Evolutionary conservation across 2,797 vertebrate species (phyloP).

Genomic region (Lutjanus argentimaculatus): DNA sequence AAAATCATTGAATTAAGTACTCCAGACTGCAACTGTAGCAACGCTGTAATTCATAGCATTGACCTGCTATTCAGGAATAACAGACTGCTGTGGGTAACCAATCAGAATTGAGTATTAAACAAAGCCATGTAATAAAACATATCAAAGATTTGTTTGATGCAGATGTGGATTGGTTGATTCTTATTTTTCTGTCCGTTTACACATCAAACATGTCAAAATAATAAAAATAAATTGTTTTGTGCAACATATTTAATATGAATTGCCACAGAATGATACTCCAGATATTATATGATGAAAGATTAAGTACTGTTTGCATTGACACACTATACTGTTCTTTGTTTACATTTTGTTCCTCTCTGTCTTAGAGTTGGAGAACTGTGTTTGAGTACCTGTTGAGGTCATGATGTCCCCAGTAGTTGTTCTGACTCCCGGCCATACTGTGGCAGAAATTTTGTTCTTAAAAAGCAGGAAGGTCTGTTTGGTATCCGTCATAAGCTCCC

Average conservation of each 20-base stretch:
- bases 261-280: neutral
- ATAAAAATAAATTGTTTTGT: neutral
- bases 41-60: too few relatives aligned
- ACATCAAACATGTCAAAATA: neutral
- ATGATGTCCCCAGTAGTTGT: conserved; percentile 88
- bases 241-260: neutral
- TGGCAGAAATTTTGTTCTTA: conserved; percentile 74
- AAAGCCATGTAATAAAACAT: too few relatives aligned
- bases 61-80: too few relatives aligned
- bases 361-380: neutral
- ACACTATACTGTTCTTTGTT: neutral
- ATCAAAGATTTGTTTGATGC: neutral
- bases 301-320: neutral
- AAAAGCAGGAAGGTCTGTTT: conserved; percentile 81
- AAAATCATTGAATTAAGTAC: too few relatives aligned
- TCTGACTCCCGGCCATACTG: conserved; percentile 86
- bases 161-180: neutral
- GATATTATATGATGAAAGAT: neutral
- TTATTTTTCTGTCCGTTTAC: neutral
- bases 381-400: conserved; percentile 88
- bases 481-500: conserved; percentile 77
- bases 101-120: too few relatives aligned
- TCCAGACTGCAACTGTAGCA: too few relatives aligned
- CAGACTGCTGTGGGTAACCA: too few relatives aligned
- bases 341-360: neutral